A percentile compares a stretch with the other conserved stretches of the same genome.
Conservation (phyloP, 2,113 vertebrate species). For the Vulpes ferrilata region DNA sequence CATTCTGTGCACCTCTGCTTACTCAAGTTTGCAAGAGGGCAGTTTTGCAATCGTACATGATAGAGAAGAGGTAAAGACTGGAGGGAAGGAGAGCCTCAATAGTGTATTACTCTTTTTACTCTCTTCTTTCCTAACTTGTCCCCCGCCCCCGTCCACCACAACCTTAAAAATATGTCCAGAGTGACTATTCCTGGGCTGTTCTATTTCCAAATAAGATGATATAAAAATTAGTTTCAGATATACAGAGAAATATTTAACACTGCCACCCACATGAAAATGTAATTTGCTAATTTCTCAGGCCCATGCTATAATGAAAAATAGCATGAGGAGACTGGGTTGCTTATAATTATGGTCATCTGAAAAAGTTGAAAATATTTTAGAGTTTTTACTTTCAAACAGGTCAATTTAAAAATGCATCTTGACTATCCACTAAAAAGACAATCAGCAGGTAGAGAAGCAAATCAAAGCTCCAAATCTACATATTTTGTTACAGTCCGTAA, state of each 20-base stretch:
- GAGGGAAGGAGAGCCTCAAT: not conserved
- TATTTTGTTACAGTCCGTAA: conserved; percentile 34
- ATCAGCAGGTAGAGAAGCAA: not conserved
- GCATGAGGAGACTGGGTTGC: conserved; percentile 20
- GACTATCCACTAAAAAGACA: conserved; percentile 46
- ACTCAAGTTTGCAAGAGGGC: not conserved
- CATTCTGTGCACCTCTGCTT: not conserved
- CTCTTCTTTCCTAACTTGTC: not conserved
- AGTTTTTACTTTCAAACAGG: conserved; percentile 34
- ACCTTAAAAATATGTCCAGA: not conserved
- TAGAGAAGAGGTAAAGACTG: not conserved
- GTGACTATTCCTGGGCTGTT: not conserved
- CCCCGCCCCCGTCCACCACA: not conserved
- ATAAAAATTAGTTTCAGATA: conserved; percentile 47
- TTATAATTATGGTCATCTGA: conserved; percentile 55
- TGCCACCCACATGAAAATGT: conserved; percentile 24
- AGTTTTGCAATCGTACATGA: not conserved
- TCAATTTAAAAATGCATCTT: conserved; percentile 60
- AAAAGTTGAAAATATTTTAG: conserved; percentile 14
- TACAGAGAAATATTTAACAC: conserved; percentile 15
- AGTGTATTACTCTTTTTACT: not conserved
- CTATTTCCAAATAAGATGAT: conserved; percentile 60
- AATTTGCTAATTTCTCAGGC: conserved; percentile 62
- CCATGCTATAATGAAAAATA: conserved; percentile 31
- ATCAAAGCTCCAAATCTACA: not conserved